A percentile compares a stretch with the other conserved stretches of the same genome.
phyloP scores from a whole-genome alignment of 2,888 invertebrate genomes.

The Perdita meconis region DNA sequence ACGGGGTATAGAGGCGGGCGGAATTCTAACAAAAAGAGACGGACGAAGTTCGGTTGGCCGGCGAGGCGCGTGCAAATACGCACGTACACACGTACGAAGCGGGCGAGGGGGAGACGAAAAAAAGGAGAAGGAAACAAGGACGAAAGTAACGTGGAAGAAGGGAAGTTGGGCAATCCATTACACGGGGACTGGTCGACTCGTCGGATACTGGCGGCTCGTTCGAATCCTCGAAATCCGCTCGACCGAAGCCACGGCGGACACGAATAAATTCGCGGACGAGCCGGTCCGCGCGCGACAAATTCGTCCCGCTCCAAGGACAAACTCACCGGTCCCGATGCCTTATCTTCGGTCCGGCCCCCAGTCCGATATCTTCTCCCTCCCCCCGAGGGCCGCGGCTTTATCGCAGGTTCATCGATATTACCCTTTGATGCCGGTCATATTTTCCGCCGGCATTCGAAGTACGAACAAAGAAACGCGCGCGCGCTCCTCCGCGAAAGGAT shows the following conservation, averaged over 20 bases:
- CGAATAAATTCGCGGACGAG: constrained; percentile 52
- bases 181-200: constrained; percentile 42
- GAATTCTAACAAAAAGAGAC: constrained; percentile 60
- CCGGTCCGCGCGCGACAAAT: constrained; percentile 18
- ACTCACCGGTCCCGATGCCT: constrained; percentile 15
- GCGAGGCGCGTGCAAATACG: constrained; percentile 25
- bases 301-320: constrained; percentile 27
- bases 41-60: constrained; percentile 19
- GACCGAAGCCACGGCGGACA: not conserved
- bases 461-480: constrained; percentile 35
- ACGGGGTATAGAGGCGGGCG: constrained; percentile 37
- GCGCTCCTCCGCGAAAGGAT: constrained; percentile 34
- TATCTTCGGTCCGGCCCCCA: constrained; percentile 9
- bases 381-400: constrained; percentile 5
- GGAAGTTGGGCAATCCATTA: constrained; percentile 64
- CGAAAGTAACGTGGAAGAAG: constrained; percentile 35
- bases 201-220: constrained; percentile 28
- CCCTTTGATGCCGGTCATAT: constrained; percentile 42
- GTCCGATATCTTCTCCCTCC: not conserved
- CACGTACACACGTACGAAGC: not conserved
- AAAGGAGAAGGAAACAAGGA: constrained; percentile 19
- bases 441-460: constrained; percentile 35
- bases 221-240: constrained; percentile 50
- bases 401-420: constrained; percentile 51
- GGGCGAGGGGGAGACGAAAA: not conserved